Evolutionary conservation across 2,888 invertebrate species (phyloP).

Genomic region (Strigamia maritima): DNA sequence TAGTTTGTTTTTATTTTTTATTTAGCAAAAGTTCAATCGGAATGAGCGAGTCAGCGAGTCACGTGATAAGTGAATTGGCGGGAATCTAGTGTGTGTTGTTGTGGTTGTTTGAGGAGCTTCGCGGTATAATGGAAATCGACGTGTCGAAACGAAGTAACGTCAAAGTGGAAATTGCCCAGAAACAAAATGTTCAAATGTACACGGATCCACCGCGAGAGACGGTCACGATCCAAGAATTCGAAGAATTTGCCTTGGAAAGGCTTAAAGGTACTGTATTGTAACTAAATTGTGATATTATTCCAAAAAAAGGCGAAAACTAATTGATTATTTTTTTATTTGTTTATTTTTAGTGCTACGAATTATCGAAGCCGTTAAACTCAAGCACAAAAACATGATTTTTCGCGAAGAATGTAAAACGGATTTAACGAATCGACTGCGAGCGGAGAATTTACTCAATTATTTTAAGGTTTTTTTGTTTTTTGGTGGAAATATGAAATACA

Average conservation of each 20-base stretch:
- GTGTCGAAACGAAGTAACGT: background rate
- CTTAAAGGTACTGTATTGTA: constrained; percentile 58
- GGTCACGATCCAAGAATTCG: constrained; percentile 77
- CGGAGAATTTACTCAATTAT: background rate
- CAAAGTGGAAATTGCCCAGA: background rate
- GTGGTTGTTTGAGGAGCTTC: background rate
- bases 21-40: too few relatives aligned
- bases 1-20: too few relatives aligned
- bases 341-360: background rate
- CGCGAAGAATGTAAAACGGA: background rate
- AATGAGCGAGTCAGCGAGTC: background rate
- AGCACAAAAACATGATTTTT: constrained; percentile 5
- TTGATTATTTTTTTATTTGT: background rate
- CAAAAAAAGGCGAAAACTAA: background rate
- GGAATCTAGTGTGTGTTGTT: background rate
- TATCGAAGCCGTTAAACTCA: background rate
- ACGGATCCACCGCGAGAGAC: constrained; percentile 68
- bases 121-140: background rate
- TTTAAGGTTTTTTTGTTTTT: background rate
- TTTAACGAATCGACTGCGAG: background rate
- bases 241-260: constrained; percentile 79
- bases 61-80: background rate
- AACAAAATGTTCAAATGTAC: constrained; percentile 65
- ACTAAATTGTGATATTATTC: too few relatives aligned
- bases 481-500: background rate